Evolutionary conservation across 2,797 vertebrate genomes (phyloP), one percentile per base, ranked within the genome.

Genomic region (Glossophaga mutica): DNA sequence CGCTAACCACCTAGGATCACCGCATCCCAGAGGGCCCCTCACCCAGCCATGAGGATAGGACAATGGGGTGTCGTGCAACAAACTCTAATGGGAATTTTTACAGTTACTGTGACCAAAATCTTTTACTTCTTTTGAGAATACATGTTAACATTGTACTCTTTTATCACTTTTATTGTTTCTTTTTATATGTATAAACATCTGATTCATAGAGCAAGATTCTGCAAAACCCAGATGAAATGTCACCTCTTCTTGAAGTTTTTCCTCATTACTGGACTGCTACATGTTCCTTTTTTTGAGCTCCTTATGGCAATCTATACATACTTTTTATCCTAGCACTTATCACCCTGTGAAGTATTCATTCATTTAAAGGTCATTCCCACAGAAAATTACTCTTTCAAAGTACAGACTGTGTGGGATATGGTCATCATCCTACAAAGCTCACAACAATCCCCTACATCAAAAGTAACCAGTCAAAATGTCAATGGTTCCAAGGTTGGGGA

Each of bases 271-370:
- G 11, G 93, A 46, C 57, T 76, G 68, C 74, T 81, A 67, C 2
- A 29, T 52, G 19, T 74, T 94, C 55, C 18, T 74, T 85, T 68
- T 86, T 88, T 68, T 74, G 73, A 87, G 19, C 22, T 48, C 76
- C 52, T 81, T 81, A 4, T 34, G 16, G 81, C 90, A 95, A 48
- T 86, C 59, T 91, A 24, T 78, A 24, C 52, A 39, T 71, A 91
- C 32, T 77, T 89, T 89, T 90, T 73, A n/a, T 71, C 14, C 19
- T 84, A 24, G 24, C 34, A 65, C 44, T 84, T 93, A 94, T 62
- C 78, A 65, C 81, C 32, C n/a, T 81, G 2, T 74, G 85, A 95
- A 85, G 46, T 90, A 70, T 78, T 93, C 94, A 87, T 84, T 94
- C 52, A 73, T 74, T n/a, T 71, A 94, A 95, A 94, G 70, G 81